Evolutionary conservation across 1,140 invertebrate species (phyloP).

Genomic region (Drosophila auraria): DNA sequence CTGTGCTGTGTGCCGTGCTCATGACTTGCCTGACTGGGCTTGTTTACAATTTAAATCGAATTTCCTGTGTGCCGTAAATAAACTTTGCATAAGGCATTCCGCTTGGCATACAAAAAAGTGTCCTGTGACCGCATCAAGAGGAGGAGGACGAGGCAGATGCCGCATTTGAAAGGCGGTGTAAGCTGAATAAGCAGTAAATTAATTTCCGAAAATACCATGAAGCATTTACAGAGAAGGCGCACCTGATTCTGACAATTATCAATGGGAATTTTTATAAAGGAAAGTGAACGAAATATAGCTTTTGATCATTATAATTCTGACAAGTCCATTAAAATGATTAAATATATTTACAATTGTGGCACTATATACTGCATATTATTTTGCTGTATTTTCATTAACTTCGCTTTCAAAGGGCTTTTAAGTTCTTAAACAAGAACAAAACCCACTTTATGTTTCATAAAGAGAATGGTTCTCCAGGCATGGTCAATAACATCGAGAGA

Average conservation of each 20-base stretch:
- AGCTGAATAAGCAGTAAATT: conserved; percentile 61
- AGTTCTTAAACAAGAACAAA: no score
- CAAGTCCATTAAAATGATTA: neutral
- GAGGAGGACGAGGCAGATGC: neutral
- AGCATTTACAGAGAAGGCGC: conserved; percentile 7
- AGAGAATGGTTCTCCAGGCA: neutral
- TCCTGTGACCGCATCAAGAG: conserved; percentile 25
- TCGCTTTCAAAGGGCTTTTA: neutral
- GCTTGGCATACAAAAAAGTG: conserved; percentile 44
- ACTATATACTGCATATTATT: neutral
- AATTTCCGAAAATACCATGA: conserved; percentile 43
- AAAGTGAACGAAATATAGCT: neutral
- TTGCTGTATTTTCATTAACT: neutral
- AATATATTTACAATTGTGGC: neutral
- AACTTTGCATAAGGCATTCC: conserved; percentile 50
- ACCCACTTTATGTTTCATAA: neutral
- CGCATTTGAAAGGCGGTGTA: conserved; percentile 39
- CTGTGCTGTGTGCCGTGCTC: conserved; percentile 12
- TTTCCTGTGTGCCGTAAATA: conserved; percentile 74
- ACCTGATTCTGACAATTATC: conserved; percentile 24
- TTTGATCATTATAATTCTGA: conserved; percentile 1
- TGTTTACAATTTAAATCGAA: conserved; percentile 83
- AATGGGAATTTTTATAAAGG: neutral
- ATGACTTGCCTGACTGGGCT: conserved; percentile 53
- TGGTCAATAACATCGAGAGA: neutral